Conservation (phyloP, 1,140 invertebrate genomes). For the Rhyzopertha dominica region DNA sequence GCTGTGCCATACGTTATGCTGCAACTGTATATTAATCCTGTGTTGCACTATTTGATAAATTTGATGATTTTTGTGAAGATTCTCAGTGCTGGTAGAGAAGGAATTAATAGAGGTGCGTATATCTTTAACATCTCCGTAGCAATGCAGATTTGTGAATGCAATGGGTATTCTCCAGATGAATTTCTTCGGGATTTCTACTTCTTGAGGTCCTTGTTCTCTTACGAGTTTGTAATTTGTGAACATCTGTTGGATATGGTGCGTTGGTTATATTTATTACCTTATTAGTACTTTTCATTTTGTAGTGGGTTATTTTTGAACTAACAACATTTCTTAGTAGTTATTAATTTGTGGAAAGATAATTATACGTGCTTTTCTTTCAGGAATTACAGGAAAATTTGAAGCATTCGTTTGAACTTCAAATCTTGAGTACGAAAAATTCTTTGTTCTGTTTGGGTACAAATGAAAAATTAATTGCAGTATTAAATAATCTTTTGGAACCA, state of each 20-base stretch:
- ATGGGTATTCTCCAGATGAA: slow-evolving; percentile 45
- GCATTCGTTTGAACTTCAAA: slow-evolving; percentile 46
- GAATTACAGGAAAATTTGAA: slow-evolving; percentile 50
- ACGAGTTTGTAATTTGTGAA: slow-evolving; percentile 52
- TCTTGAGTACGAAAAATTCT: slow-evolving; percentile 35
- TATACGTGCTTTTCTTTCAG: slow-evolving; percentile 40
- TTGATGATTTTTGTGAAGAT: slow-evolving; percentile 53
- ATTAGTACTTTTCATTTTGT: slow-evolving; percentile 12
- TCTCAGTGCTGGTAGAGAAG: slow-evolving; percentile 35
- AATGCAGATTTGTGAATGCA: slow-evolving; percentile 13
- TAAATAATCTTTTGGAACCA: slow-evolving; percentile 49
- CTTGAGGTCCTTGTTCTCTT: slow-evolving; percentile 50
- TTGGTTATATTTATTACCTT: slow-evolving; percentile 25
- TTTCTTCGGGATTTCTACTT: slow-evolving; percentile 38
- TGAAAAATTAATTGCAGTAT: slow-evolving; percentile 45
- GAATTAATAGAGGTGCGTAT: slow-evolving; percentile 40
- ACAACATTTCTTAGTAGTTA: slow-evolving; percentile 12
- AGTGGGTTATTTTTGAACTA: slow-evolving; percentile 13
- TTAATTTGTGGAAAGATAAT: neutral
- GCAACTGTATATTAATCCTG: slow-evolving; percentile 68
- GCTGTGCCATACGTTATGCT: slow-evolving; percentile 64
- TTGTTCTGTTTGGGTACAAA: slow-evolving; percentile 42
- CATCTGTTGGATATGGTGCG: slow-evolving; percentile 34
- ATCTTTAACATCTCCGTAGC: slow-evolving; percentile 10
- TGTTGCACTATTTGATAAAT: slow-evolving; percentile 60